phyloP scores from a whole-genome alignment of 2,888 invertebrate species.

The Priocnemis perturbator region DNA sequence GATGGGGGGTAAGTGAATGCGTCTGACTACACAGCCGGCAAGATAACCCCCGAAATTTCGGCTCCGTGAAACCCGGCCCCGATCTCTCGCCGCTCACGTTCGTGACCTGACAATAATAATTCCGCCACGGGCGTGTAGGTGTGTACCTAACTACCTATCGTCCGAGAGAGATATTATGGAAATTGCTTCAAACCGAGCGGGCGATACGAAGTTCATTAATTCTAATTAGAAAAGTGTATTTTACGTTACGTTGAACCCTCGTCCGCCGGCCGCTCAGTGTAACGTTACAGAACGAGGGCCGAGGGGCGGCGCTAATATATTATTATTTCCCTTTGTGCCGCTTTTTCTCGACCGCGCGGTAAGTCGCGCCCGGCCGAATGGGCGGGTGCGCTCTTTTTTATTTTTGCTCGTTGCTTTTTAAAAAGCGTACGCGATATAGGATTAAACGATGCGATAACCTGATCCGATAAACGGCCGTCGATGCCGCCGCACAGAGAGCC shows the following conservation, averaged over 20 bases:
- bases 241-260: slow-evolving; percentile 1
- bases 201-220: slow-evolving; percentile 50
- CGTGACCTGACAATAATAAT: slow-evolving; percentile 43
- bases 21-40: slow-evolving; percentile 37
- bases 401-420: not conserved
- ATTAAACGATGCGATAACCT: not conserved
- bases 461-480: not conserved
- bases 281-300: not conserved
- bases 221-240: slow-evolving; percentile 46
- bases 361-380: no score
- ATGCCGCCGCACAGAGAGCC: no score
- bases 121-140: slow-evolving; percentile 14
- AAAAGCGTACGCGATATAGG: not conserved
- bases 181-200: slow-evolving; percentile 35
- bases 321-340: slow-evolving; percentile 34
- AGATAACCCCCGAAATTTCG: slow-evolving; percentile 51
- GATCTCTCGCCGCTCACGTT: slow-evolving; percentile 24
- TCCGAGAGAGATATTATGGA: slow-evolving; percentile 38
- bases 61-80: slow-evolving; percentile 28
- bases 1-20: slow-evolving; percentile 20
- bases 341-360: no score
- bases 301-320: slow-evolving; percentile 41
- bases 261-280: not conserved
- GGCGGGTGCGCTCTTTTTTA: no score
- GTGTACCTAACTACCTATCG: slow-evolving; percentile 34